Conservation (phyloP, 1,140 invertebrate genomes). For the Chironomus striatipennis region DNA sequence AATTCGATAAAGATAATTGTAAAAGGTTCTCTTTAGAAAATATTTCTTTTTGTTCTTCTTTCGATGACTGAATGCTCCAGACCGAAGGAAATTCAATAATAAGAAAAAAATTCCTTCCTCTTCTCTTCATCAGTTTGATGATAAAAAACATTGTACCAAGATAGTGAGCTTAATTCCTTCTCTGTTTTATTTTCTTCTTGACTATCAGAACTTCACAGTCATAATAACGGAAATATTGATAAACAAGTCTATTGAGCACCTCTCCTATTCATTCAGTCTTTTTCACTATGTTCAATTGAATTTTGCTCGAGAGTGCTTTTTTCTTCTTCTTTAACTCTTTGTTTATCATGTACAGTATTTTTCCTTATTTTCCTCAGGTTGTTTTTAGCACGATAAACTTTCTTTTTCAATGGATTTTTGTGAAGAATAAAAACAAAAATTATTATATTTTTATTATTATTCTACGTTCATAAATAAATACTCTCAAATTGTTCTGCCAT, state of each 20-base stretch:
- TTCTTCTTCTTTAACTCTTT: neutral
- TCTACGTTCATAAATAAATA: too few species aligned
- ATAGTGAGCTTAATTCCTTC: neutral
- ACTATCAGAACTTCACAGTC: neutral
- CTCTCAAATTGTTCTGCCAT: too few species aligned
- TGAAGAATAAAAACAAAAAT: too few species aligned
- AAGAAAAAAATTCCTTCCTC: too few species aligned
- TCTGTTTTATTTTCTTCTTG: neutral
- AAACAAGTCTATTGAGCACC: neutral
- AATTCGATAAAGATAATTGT: neutral
- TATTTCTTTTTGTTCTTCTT: too few species aligned
- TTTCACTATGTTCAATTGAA: neutral
- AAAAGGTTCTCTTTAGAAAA: too few species aligned
- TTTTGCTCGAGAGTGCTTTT: neutral
- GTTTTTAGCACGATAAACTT: neutral
- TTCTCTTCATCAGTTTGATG: too few species aligned
- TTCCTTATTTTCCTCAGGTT: neutral
- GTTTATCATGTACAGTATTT: neutral
- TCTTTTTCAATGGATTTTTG: too few species aligned
- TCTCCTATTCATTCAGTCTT: neutral
- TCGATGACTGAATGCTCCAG: too few species aligned
- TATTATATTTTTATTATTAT: too few species aligned
- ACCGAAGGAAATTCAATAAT: too few species aligned
- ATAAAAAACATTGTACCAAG: neutral
- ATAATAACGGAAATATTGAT: slow-evolving; percentile 21